Percentiles rank a stretch among this genome's conserved stretches.
Evolutionary conservation across 1,140 invertebrate genomes (phyloP).

Genomic region (Matsumurasca onukii): DNA sequence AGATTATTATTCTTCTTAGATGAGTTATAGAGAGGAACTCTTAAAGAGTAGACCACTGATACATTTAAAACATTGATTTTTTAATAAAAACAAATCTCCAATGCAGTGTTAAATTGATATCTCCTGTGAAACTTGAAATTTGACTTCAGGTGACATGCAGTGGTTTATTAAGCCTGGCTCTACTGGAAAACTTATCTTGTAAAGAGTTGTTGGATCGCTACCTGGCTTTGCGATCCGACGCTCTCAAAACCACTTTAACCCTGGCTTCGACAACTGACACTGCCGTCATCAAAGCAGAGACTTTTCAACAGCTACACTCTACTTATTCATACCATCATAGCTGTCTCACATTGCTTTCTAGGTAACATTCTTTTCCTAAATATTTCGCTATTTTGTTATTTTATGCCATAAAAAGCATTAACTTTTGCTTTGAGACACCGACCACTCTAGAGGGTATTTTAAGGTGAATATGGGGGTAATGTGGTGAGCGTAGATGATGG

Average conservation of each 20-base stretch:
- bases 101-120: too few relatives aligned
- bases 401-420: too few relatives aligned
- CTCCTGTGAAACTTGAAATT: not conserved
- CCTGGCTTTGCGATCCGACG: slow-evolving; percentile 5
- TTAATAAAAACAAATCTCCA: too few relatives aligned
- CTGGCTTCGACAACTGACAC: not conserved
- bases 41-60: too few relatives aligned
- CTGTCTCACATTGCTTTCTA: slow-evolving; percentile 13
- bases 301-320: slow-evolving; percentile 3
- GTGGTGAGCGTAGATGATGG: too few relatives aligned
- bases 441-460: too few relatives aligned
- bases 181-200: not conserved
- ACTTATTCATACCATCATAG: slow-evolving; percentile 13
- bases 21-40: too few relatives aligned
- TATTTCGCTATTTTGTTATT: not conserved
- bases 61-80: too few relatives aligned
- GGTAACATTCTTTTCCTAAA: not conserved
- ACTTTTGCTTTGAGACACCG: too few relatives aligned
- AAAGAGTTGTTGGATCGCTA: slow-evolving; percentile 3
- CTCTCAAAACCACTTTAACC: not conserved
- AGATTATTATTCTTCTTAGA: too few relatives aligned
- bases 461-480: too few relatives aligned
- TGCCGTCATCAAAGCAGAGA: not conserved
- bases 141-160: slow-evolving; percentile 36
- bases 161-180: slow-evolving; percentile 8